A percentile compares a stretch with the other conserved stretches of the same genome.
Evolutionary conservation across 2,113 vertebrate species (phyloP).

Genomic region (Dascyllus trimaculatus): DNA sequence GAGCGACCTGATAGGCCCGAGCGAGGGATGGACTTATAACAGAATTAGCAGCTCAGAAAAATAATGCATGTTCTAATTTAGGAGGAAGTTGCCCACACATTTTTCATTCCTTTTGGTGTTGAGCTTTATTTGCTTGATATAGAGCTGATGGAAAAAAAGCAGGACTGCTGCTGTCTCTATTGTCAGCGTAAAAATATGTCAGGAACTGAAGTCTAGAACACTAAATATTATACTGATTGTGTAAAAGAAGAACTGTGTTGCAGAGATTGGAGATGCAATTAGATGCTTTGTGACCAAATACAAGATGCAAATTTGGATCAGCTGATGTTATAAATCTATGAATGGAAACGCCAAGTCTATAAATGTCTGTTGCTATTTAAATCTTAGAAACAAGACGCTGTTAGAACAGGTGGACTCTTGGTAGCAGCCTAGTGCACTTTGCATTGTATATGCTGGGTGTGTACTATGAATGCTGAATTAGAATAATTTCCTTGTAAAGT

Average conservation of each 20-base stretch:
- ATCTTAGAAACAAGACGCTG: neutral
- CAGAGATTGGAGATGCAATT: no score
- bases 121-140: slow-evolving; percentile 27
- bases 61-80: slow-evolving; percentile 38
- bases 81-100: neutral
- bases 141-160: neutral
- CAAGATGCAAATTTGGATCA: neutral
- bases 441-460: neutral
- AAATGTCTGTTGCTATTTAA: slow-evolving; percentile 37
- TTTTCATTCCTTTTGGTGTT: slow-evolving; percentile 42
- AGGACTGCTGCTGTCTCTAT: neutral
- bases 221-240: no score
- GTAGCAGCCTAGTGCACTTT: no score
- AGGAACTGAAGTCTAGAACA: no score
- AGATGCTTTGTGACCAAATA: no score
- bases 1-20: slow-evolving; percentile 68
- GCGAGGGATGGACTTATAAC: slow-evolving; percentile 71
- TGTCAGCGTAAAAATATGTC: no score
- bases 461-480: no score
- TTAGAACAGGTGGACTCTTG: no score
- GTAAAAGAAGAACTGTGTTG: no score
- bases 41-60: slow-evolving; percentile 66
- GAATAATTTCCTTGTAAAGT: no score
- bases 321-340: slow-evolving; percentile 37
- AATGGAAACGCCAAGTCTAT: slow-evolving; percentile 25